Evolutionary conservation across 2,888 invertebrate genomes (phyloP).

Genomic region (Anoplius nigerrimus): DNA sequence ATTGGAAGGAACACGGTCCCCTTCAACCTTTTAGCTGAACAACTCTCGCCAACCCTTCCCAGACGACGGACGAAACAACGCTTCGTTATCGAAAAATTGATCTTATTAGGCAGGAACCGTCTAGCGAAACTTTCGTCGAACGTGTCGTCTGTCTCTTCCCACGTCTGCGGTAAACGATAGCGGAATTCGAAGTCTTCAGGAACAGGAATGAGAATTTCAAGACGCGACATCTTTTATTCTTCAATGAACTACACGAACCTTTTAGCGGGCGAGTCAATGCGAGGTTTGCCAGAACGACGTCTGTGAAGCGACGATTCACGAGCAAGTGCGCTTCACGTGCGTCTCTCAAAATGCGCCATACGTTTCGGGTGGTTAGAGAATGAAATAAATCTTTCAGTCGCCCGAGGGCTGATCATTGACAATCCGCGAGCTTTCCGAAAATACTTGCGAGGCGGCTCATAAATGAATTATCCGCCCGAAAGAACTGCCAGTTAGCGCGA

Average conservation of each 20-base stretch:
- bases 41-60: conserved; percentile 17
- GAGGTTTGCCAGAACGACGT: not conserved
- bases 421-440: too few species aligned
- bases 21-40: not conserved
- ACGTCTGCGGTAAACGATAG: conserved; percentile 31
- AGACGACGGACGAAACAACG: conserved; percentile 49
- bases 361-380: too few species aligned
- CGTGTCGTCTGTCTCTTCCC: conserved; percentile 52
- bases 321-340: too few species aligned
- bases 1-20: conserved; percentile 8
- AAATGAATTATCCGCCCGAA: too few species aligned
- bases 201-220: not conserved
- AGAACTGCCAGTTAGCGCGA: too few species aligned
- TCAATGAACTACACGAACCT: not conserved
- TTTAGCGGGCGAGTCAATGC: not conserved
- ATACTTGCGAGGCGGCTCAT: too few species aligned
- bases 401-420: too few species aligned
- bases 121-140: conserved; percentile 49
- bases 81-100: conserved; percentile 74
- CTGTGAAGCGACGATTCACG: too few species aligned
- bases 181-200: not conserved
- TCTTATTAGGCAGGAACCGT: conserved; percentile 65
- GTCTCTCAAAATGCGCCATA: too few species aligned
- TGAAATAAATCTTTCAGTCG: too few species aligned
- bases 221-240: too few species aligned